These are phyloP conservation scores for Pristionchus entomophagus DNA, from an alignment of 2,888 invertebrate genomes.

Conservation along the genomic window DNA sequence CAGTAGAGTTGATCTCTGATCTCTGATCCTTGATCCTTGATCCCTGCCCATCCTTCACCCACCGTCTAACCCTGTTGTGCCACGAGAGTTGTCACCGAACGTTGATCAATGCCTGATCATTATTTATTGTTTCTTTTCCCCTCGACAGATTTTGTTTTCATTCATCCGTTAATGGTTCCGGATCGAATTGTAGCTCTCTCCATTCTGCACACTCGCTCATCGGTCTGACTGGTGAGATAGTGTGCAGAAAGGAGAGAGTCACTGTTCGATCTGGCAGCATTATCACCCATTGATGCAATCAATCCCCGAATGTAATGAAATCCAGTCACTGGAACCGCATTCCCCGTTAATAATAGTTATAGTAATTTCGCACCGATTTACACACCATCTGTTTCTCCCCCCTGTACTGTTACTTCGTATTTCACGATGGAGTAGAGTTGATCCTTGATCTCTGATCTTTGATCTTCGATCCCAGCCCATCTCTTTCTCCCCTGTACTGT, in stretches of 20 bases:
- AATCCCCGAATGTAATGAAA: not conserved
- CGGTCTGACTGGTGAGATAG: too few species aligned
- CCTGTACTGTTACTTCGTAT: too few species aligned
- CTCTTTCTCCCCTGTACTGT: too few species aligned
- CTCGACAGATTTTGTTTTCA: not conserved
- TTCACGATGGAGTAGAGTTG: too few species aligned
- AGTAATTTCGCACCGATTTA: conserved; percentile 8
- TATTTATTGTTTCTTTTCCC: not conserved
- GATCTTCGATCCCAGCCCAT: too few species aligned
- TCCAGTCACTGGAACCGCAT: not conserved
- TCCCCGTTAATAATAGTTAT: conserved; percentile 16
- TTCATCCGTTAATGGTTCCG: too few species aligned
- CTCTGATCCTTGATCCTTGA: not conserved
- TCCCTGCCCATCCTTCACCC: not conserved
- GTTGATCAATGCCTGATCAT: not conserved
- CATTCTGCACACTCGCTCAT: too few species aligned
- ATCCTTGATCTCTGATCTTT: not conserved
- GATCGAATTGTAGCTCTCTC: too few species aligned
- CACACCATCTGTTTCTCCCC: not conserved
- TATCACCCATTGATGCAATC: conserved; percentile 7
- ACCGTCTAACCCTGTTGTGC: not conserved
- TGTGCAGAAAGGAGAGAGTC: too few species aligned
- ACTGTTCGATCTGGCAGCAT: too few species aligned
- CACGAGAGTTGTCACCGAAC: not conserved
- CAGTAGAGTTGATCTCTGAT: not conserved